Base-by-base conservation (phyloP, 2,888 invertebrate genomes). In the Hesperia comma region DNA sequence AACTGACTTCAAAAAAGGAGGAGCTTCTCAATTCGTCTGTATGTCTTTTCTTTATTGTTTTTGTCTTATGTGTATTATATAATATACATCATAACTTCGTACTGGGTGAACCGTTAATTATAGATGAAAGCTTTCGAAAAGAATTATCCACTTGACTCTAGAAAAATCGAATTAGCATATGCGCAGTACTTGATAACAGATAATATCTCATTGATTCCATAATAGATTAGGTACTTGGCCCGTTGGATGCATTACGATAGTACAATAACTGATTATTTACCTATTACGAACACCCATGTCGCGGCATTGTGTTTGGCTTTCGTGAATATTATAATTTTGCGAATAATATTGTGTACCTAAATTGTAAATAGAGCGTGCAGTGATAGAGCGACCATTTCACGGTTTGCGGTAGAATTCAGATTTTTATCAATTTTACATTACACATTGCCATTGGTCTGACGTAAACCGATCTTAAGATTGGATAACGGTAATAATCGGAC, bases 401-500 rank as follows among this genome's bases (percentile, higher is more conserved):
- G 84, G 79, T 79, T 79, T 87, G 86, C 79, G 86, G 88, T 83
- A 75, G 70, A 73, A 79, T 64, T 76, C 83, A 76, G 68, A 79
- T 80, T 77, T 81, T 77, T 78, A 79, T 79, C 77, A 83, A 83
- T 84, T 80, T 84, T 77, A 79, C 72, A 72, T 79, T 77, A 79
- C 80, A 87, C 87, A 86, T 87, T 17, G 43, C 87, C 84, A 86
- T 85, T 72, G 77, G 77, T 74, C 77, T 74, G 76, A 77, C 79
- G 75, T 78, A 79, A 77, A 78, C 72, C 76, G 72, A 78, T 79
- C 79, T 82, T 74, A 74, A 80, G 82, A 88, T 88, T 86, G 84
- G 75, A 85, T 89, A 88, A 82, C 89, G 87, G 88, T 84, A 81
- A 71, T 84, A 81, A 71, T 71, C 68, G 71, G 78, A 84, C 82